Conservation (phyloP, 2,888 invertebrate species). For the Synanthedon myopaeformis region DNA sequence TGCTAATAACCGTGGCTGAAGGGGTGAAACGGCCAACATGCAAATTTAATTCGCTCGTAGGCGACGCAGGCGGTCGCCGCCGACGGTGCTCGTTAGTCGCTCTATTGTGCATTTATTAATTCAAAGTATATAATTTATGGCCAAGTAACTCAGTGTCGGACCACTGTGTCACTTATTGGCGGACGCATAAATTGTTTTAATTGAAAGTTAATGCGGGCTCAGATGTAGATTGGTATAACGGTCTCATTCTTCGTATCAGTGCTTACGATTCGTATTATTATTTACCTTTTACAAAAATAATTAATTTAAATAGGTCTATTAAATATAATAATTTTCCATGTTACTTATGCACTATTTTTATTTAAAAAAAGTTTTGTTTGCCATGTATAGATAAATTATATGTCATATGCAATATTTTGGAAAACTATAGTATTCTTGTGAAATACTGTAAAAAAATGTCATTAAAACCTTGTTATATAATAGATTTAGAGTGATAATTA, state of each 20-base stretch:
- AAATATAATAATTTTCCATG: too few relatives aligned
- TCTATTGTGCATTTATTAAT: constrained; percentile 62
- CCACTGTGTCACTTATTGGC: constrained; percentile 15
- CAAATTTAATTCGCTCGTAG: constrained; percentile 59
- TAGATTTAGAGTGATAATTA: too few relatives aligned
- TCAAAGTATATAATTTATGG: constrained; percentile 57
- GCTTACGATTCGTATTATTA: neutral
- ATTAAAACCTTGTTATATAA: too few relatives aligned
- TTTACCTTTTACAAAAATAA: neutral
- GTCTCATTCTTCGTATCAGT: neutral
- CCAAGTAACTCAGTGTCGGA: constrained; percentile 26
- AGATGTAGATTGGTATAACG: constrained; percentile 4
- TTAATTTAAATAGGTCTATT: too few relatives aligned
- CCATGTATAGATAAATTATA: too few relatives aligned
- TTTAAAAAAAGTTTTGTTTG: too few relatives aligned
- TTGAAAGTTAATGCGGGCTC: constrained; percentile 62
- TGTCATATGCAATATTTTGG: too few relatives aligned
- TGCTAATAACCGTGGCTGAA: constrained; percentile 22
- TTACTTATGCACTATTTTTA: too few relatives aligned
- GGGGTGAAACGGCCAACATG: constrained; percentile 49
- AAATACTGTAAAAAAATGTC: too few relatives aligned
- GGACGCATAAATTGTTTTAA: constrained; percentile 57
- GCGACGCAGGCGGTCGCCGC: constrained; percentile 43
- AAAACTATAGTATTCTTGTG: too few relatives aligned
- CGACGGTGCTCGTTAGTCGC: constrained; percentile 46